Conservation (phyloP, 2,113 vertebrate genomes). For the Cephalophus harveyi region DNA sequence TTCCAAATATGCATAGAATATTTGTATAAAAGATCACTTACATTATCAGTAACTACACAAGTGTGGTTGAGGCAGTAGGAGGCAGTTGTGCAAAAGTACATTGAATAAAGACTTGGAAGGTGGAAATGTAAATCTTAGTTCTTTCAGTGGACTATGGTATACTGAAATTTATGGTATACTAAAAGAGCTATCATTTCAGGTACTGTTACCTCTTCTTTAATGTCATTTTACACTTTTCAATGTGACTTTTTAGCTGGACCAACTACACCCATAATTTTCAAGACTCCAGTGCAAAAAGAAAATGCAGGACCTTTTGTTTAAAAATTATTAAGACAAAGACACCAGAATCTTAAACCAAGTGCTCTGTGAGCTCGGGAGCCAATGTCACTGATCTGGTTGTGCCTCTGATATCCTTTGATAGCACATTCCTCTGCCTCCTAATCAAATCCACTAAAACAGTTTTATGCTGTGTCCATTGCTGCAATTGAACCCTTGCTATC, state of each 20-base stretch:
- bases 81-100: background rate
- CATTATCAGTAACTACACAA: background rate
- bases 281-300: background rate
- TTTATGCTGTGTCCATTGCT: background rate
- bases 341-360: background rate
- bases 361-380: rapidly evolving
- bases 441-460: background rate
- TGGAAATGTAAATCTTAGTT: background rate
- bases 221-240: background rate
- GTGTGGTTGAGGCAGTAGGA: background rate
- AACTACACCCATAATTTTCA: background rate
- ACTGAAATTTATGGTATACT: background rate
- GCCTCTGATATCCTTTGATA: background rate
- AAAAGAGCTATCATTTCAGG: background rate
- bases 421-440: background rate
- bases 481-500: background rate
- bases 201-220: background rate
- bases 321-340: background rate
- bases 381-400: background rate
- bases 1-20: background rate
- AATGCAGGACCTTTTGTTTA: background rate
- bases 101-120: background rate
- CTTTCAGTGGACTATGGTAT: background rate
- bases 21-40: background rate
- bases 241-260: background rate